phyloP scores from a whole-genome alignment of 2,797 vertebrate species.

The Sebastes wilsoni region DNA sequence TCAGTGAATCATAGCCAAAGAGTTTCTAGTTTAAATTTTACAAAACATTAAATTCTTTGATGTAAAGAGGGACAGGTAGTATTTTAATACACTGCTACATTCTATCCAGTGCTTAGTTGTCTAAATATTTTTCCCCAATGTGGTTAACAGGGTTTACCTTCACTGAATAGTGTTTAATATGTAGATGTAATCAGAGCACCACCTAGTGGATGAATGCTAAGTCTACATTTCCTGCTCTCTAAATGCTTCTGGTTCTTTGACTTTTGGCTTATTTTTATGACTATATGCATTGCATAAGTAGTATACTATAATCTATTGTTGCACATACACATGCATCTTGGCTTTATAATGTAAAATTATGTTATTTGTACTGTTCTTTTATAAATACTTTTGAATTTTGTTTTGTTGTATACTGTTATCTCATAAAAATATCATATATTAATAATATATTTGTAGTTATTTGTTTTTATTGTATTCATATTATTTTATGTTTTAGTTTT shows the following conservation, averaged over 20 bases:
- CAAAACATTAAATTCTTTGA: background rate
- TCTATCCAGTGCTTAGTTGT: background rate
- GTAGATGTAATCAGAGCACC: background rate
- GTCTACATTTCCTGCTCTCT: background rate
- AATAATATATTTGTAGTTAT: background rate
- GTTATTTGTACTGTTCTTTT: no score
- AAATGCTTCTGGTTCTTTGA: background rate
- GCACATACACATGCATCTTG: background rate
- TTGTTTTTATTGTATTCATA: background rate
- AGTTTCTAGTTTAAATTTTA: background rate
- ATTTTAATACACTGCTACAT: background rate
- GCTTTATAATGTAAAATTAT: background rate
- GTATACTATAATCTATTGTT: background rate
- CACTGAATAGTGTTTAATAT: background rate
- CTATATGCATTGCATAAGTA: background rate
- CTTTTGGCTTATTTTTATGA: background rate
- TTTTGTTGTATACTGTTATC: background rate
- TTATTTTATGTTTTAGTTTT: background rate
- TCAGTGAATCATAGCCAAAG: background rate
- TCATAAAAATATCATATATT: background rate
- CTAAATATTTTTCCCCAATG: background rate
- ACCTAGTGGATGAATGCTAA: constrained; percentile 2
- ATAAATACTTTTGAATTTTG: no score
- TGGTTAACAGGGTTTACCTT: no score
- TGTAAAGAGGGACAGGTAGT: background rate